A percentile compares a stretch with the other conserved stretches of the same genome.
Evolutionary conservation across 2,113 vertebrate species (phyloP).

Genomic region (Cephalopterus ornatus): DNA sequence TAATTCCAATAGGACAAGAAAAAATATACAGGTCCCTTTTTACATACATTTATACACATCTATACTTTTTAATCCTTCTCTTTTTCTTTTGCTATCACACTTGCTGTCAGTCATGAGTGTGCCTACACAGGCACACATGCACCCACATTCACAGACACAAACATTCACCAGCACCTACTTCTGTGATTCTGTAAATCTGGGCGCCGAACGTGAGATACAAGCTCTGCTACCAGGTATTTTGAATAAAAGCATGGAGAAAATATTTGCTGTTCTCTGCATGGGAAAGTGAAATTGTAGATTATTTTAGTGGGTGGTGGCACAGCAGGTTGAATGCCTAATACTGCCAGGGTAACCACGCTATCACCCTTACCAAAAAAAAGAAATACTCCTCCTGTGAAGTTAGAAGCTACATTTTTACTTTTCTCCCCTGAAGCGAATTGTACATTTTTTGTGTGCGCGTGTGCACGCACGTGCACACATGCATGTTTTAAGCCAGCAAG

Average conservation of each 20-base stretch:
- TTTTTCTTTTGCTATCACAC: constrained; percentile 12
- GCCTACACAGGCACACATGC: not conserved
- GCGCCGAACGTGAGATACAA: not conserved
- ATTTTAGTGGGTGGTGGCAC: not conserved
- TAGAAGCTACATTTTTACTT: not conserved
- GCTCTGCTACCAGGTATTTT: constrained; percentile 31
- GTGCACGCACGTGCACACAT: not conserved
- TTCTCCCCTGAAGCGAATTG: not conserved
- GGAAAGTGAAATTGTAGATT: not conserved
- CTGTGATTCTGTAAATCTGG: constrained; percentile 8
- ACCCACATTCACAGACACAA: not conserved
- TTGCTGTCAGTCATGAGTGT: not conserved
- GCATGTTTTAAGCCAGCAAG: constrained; percentile 44
- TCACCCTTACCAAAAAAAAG: not conserved
- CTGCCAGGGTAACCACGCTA: not conserved
- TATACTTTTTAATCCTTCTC: not conserved
- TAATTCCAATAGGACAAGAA: constrained; percentile 20
- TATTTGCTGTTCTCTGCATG: constrained; percentile 19
- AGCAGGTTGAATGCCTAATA: not conserved
- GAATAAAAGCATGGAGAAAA: constrained; percentile 48
- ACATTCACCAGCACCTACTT: not conserved
- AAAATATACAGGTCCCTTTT: not conserved
- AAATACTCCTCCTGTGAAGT: not conserved
- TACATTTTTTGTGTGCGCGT: not conserved
- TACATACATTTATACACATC: not conserved